Base-by-base conservation (phyloP, 2,888 invertebrate species). In the Incurvaria masculella region DNA sequence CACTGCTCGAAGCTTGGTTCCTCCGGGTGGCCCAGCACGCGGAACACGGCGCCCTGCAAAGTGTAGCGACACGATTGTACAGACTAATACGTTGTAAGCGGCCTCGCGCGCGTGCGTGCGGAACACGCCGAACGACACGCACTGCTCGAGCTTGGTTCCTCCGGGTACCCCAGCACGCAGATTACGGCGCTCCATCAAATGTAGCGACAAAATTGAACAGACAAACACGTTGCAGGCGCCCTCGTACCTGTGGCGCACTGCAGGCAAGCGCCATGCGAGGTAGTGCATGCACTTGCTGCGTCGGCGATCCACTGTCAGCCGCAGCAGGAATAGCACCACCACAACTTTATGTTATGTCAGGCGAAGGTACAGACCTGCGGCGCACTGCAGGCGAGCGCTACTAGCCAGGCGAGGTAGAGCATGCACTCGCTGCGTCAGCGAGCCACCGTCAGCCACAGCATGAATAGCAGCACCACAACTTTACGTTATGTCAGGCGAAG, bases 121-220 rank as follows among this genome's bases (percentile, higher is more conserved):
- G 70, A 90, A 89, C 49, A 86, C 88, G 51, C 83, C 85, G 66
- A 89, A 89, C 0, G 89, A 85, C 1, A 91, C 90, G 65, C 91
- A 91, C 65, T 91, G 91, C 55, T 81, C 78, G 66, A 86, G 91
- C 47, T 83, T 81, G 0, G 79, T 79, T 82, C 75, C 1, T 68
- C 59, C 0, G 90, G 89, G 61, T 89, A 90, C 0, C 71, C 66
- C 53, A 81, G 78, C 26, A 88, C 86, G 55, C 86, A 83, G 66
- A 89, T 91, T 20, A 91, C 85, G 33, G 87, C 69, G 59, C 85
- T 86, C 90, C 91, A 82, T 39, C n/a, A n/a, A n/a, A n/a, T n/a
- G n/a, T n/a, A n/a, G n/a, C n/a, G n/a, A n/a, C n/a, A n/a, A n/a
- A n/a, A n/a, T n/a, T n/a, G n/a, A n/a, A n/a, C n/a, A n/a, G n/a